Base-by-base conservation (phyloP, 2,797 vertebrate genomes). In the Hephaestus fuliginosus region DNA sequence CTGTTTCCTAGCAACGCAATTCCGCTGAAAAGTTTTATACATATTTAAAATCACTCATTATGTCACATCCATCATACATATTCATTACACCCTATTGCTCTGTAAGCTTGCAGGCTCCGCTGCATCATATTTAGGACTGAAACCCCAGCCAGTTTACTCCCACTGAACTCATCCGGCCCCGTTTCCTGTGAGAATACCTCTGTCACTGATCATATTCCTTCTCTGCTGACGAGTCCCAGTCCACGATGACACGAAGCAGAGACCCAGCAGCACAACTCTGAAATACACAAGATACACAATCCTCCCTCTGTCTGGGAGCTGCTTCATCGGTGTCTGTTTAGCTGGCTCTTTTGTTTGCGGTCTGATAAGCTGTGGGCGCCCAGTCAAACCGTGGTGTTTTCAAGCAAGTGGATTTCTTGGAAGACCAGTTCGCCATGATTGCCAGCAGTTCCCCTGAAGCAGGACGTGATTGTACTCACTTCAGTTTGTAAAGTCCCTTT, bases 1-100 rank as follows among this genome's bases (percentile, higher is more conserved):
- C 70, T 76, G 84, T 91, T 85, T 86, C 85, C 82, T 78, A 84
- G 86, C 90, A 88, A 87, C 82, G 1, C 25, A 56, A 60, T 55
- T 62, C 66, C 44, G 11, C 33, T 44, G 80, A 81, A 80, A 82
- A 41, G 43, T 63, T 77, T 44, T 13, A 82, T 85, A 71, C 84
- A 87, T 85, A 88, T 88, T 85, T 87, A 64, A 86, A 77, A 53
- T 74, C 63, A 60, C 1, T 2, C 53, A 76, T 84, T 71, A 80
- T 83, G 48, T 75, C 68, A 76, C 66, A 78, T 62, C 30, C 18
- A 41, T 83, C 71, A 52, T 80, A 17, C 82, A 82, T 85, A 85
- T 78, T 86, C 1, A 81, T 78, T 67, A 25, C 11, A 44, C 17
- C 25, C 52, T 25, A 20, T 61, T 72, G 25, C 53, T 56, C 51